phyloP scores from a whole-genome alignment of 2,888 invertebrate species.

The Caenorhabditis imperialis region DNA sequence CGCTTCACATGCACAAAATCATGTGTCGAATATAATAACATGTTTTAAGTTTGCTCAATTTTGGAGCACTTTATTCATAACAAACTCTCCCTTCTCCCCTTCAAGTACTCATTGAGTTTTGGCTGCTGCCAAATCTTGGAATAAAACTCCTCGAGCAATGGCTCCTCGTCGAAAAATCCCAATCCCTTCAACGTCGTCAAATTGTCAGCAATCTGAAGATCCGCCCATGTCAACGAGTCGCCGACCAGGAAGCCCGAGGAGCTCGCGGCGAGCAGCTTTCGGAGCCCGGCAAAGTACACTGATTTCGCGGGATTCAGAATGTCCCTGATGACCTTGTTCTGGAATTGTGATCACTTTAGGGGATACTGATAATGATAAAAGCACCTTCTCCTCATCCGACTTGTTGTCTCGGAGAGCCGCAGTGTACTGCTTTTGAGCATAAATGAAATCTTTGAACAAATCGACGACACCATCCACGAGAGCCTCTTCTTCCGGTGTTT shows the following conservation, averaged over 20 bases:
- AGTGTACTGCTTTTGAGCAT: not conserved
- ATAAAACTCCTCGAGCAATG: conserved; percentile 3
- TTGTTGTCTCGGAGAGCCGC: not conserved
- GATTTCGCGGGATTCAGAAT: conserved; percentile 1
- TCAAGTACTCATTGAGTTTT: conserved; percentile 17
- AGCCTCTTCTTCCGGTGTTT: conserved; percentile 1
- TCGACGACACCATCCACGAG: conserved; percentile 4
- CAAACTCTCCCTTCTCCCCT: too few species aligned
- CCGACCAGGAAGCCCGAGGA: conserved; percentile 19
- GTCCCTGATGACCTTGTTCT: conserved; percentile 2
- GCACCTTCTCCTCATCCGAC: conserved; percentile 1
- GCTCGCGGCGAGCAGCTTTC: not conserved
- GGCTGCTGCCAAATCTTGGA: conserved; percentile 4
- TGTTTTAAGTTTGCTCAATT: too few species aligned
- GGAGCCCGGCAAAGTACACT: not conserved
- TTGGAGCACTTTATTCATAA: too few species aligned
- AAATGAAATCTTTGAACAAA: conserved; percentile 15
- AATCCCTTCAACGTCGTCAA: conserved; percentile 5
- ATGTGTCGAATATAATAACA: too few species aligned
- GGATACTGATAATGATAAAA: not conserved
- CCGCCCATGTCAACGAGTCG: conserved; percentile 29
- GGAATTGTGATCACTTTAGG: not conserved
- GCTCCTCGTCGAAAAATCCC: conserved; percentile 1
- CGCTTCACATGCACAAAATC: too few species aligned
- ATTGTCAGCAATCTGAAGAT: conserved; percentile 21